Evolutionary conservation across 2,888 invertebrate genomes (phyloP).

Genomic region (Rotaria macrura): DNA sequence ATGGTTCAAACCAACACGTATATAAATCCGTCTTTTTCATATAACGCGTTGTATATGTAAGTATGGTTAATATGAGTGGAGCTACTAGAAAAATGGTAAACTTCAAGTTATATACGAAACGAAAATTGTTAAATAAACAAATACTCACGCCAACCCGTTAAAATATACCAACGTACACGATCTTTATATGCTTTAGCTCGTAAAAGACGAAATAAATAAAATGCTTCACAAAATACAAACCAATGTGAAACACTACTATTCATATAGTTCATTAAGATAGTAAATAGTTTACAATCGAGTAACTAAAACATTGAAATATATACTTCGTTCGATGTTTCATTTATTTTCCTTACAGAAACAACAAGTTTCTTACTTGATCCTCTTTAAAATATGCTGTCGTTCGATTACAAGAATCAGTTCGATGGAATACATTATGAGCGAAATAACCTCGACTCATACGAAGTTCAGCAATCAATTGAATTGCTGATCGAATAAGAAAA

Average conservation of each 20-base stretch:
- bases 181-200: background rate
- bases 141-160: background rate
- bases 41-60: background rate
- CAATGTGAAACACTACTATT: slow-evolving; percentile 10
- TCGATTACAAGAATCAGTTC: background rate
- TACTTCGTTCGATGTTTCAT: too few relatives aligned
- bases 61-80: background rate
- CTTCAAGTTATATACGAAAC: too few relatives aligned
- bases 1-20: slow-evolving; percentile 17
- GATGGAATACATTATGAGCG: background rate
- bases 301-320: background rate
- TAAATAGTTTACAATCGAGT: slow-evolving; percentile 9
- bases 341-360: background rate
- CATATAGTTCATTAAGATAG: slow-evolving; percentile 1
- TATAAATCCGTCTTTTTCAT: background rate
- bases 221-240: slow-evolving; percentile 6
- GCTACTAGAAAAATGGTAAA: background rate
- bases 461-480: background rate
- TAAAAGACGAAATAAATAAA: slow-evolving; percentile 2
- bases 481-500: background rate
- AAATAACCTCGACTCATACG: background rate
- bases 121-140: background rate
- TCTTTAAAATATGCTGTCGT: background rate
- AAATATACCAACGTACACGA: background rate
- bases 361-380: background rate